These are phyloP conservation scores for Stenodema calcarata DNA, from an alignment of 2,888 invertebrate genomes.

Conservation along the genomic window DNA sequence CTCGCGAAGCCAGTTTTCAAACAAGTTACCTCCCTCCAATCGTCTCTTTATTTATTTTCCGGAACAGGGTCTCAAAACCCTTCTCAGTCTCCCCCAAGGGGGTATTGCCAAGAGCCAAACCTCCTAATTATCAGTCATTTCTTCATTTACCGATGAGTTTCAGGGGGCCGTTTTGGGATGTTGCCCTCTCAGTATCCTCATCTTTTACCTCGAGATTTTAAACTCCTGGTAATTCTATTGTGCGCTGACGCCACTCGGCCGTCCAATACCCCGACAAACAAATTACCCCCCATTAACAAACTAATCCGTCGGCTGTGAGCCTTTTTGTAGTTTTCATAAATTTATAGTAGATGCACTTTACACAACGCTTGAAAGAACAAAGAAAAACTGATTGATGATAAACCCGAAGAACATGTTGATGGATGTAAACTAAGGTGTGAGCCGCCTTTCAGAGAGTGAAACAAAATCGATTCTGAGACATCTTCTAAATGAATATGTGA, in stretches of 20 bases:
- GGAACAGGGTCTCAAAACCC: neutral
- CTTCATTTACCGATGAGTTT: slow-evolving; percentile 28
- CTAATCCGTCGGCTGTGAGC: slow-evolving; percentile 7
- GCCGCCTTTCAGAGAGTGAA: too few species aligned
- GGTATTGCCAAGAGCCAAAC: slow-evolving; percentile 25
- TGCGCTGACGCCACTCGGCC: slow-evolving; percentile 20
- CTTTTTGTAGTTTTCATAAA: neutral
- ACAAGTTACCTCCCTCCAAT: slow-evolving; percentile 23
- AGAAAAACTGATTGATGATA: too few species aligned
- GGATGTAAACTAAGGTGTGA: too few species aligned
- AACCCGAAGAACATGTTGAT: too few species aligned
- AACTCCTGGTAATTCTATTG: slow-evolving; percentile 45
- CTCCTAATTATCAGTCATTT: slow-evolving; percentile 44
- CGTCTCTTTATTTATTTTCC: slow-evolving; percentile 19
- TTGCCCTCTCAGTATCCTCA: neutral
- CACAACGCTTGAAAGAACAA: too few species aligned
- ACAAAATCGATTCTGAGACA: too few species aligned
- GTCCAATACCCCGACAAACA: neutral
- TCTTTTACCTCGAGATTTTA: neutral
- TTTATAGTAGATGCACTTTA: neutral
- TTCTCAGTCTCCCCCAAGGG: neutral
- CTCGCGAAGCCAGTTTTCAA: neutral
- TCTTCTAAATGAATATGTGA: too few species aligned
- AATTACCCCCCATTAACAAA: slow-evolving; percentile 31
- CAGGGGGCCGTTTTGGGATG: neutral